Evolutionary conservation across 1,140 invertebrate species (phyloP), one percentile per base, ranked within the genome.

Genomic region (Schlechtendalia chinensis): DNA sequence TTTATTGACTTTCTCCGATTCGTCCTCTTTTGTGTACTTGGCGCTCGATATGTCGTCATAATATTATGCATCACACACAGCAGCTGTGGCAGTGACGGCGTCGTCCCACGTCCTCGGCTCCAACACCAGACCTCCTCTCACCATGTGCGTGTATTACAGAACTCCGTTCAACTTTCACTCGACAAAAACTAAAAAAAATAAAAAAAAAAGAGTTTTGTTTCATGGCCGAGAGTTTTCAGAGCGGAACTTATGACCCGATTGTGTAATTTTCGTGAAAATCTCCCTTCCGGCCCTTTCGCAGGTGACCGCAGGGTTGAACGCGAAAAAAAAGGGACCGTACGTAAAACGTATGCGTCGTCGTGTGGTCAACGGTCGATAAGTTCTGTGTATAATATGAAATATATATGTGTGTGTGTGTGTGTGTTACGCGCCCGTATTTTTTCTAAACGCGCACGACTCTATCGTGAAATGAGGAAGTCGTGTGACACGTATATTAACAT

Each of bases 141-240:
- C 69, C 69, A 24, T 22, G 19, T 45, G 39, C 32, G 32, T 47
- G 11, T 53, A 47, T 72, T 19, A 72, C 24, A 19, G 1, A 53
- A 71, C 58, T 27, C 56, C 39, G 14, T 24, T 79, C 58, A 47
- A 63, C 75, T 79, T 79, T 79, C 75, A 61, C 75, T 63, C 58
- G 16, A 79, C 14, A 61, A 77, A 74, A 58, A 61, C 19, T 39
- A 19, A 5, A 45, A n/a, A 65, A 39, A n/a, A n/a, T n/a, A n/a
- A n/a, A 19, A 61, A 27, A 65, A 22, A 45, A 47, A 45, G 29
- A 75, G 32, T 75, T 61, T 47, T 16, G 75, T 79, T 79, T 79
- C 75, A 79, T 79, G 75, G 75, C 63, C 75, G 75, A 63, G 32
- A 58, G 75, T 79, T 79, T 79, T 79, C 75, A 79, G 75, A 79